A percentile compares a stretch with the other conserved stretches of the same genome.
phyloP scores from a whole-genome alignment of 2,888 invertebrate species.

The Tyria jacobaeae region DNA sequence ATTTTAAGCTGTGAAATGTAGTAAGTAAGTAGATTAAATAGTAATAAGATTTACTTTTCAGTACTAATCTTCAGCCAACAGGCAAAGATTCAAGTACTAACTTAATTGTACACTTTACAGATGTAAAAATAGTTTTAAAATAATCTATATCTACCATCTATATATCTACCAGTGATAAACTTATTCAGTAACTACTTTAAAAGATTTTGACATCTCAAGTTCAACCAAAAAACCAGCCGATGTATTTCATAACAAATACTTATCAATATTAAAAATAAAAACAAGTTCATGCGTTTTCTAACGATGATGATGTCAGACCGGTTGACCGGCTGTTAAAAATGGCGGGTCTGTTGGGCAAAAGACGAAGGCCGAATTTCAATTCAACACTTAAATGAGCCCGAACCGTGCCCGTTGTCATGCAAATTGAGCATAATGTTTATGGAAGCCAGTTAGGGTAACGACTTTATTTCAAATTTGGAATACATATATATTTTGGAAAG shows the following conservation, averaged over 20 bases:
- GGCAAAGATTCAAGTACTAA: no score
- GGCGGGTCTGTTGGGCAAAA: constrained; percentile 55
- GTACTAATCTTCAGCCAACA: no score
- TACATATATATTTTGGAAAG: constrained; percentile 2
- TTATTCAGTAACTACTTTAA: no score
- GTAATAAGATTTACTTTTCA: no score
- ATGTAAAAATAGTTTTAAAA: no score
- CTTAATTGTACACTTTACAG: no score
- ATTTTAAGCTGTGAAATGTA: no score
- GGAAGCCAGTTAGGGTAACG: constrained; percentile 42
- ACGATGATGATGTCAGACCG: constrained; percentile 58
- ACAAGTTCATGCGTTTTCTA: constrained; percentile 47
- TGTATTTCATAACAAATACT: background rate
- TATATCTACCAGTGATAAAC: no score
- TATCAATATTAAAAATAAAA: background rate
- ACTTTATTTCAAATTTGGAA: constrained; percentile 45
- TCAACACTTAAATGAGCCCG: constrained; percentile 52
- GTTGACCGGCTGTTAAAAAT: constrained; percentile 43
- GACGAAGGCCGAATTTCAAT: constrained; percentile 69
- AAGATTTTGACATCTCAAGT: background rate
- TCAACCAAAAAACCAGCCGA: background rate
- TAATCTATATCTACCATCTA: no score
- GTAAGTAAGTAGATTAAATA: no score
- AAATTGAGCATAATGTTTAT: constrained; percentile 57
- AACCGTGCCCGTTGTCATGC: constrained; percentile 64